phyloP scores from a whole-genome alignment of 2,797 vertebrate genomes.

The Acomys russatus region DNA sequence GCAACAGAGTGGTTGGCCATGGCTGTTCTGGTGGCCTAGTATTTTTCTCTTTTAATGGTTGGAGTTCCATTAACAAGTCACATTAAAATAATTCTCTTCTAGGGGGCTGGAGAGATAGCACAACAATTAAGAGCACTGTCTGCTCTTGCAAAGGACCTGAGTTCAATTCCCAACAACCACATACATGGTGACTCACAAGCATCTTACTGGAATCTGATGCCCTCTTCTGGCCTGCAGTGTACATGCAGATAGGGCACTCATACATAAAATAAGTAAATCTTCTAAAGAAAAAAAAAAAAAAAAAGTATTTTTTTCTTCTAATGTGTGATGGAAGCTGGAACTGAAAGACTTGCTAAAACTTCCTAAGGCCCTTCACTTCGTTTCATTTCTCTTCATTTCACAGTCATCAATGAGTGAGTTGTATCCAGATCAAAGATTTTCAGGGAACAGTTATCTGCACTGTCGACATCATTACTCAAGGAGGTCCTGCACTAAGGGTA shows the following conservation, averaged over 20 bases:
- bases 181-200: too few species aligned
- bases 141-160: too few species aligned
- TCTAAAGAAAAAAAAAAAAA: too few species aligned
- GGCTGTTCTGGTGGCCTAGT: background rate
- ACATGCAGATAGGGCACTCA: too few species aligned
- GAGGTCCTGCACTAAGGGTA: background rate
- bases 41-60: constrained; percentile 32
- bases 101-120: too few species aligned
- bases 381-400: background rate
- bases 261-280: too few species aligned
- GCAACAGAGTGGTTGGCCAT: background rate
- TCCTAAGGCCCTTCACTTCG: constrained; percentile 15
- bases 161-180: too few species aligned
- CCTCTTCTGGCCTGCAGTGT: too few species aligned
- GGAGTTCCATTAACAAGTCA: constrained; percentile 53
- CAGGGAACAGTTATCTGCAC: background rate
- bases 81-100: constrained; percentile 29
- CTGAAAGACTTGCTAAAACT: background rate
- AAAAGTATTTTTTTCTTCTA: background rate
- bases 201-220: too few species aligned
- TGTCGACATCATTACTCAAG: background rate
- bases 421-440: constrained; percentile 31
- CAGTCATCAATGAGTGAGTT: constrained; percentile 12
- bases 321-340: background rate
- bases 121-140: too few species aligned